Evolutionary conservation across 2,888 invertebrate genomes (phyloP).

Genomic region (Magallana nippona): DNA sequence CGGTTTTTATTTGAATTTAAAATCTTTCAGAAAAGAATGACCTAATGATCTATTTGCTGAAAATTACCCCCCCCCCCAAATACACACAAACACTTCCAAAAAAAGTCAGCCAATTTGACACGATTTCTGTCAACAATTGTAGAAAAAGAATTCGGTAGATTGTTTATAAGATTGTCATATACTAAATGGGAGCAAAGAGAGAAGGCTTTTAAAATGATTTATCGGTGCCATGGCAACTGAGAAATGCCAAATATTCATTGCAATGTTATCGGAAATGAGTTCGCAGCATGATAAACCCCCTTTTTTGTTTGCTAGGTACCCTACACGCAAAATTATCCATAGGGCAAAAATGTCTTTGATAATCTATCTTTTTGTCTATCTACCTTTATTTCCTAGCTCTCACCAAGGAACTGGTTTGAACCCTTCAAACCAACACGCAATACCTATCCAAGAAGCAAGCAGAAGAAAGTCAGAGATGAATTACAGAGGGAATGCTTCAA

Average conservation of each 20-base stretch:
- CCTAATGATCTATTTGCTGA: background rate
- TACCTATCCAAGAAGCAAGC: background rate
- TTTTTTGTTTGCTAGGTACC: slow-evolving; percentile 19
- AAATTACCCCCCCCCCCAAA: too few relatives aligned
- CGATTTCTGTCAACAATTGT: background rate
- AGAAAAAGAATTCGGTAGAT: background rate
- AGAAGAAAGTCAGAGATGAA: background rate
- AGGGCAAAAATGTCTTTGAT: slow-evolving; percentile 5
- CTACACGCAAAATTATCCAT: background rate
- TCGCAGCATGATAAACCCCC: background rate
- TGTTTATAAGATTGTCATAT: slow-evolving; percentile 3
- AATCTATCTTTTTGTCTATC: background rate
- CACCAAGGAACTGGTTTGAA: background rate
- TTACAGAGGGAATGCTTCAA: background rate
- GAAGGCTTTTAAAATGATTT: slow-evolving; percentile 16
- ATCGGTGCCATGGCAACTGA: background rate
- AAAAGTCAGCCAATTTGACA: too few relatives aligned
- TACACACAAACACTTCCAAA: too few relatives aligned
- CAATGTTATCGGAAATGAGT: slow-evolving; percentile 30
- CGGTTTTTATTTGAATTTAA: background rate
- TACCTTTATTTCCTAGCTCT: background rate
- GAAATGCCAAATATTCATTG: slow-evolving; percentile 9
- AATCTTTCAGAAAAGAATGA: background rate
- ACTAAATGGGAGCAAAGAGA: background rate
- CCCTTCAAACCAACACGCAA: background rate